Base-by-base conservation (phyloP, 2,888 invertebrate genomes). In the Cephus nigrinus region DNA sequence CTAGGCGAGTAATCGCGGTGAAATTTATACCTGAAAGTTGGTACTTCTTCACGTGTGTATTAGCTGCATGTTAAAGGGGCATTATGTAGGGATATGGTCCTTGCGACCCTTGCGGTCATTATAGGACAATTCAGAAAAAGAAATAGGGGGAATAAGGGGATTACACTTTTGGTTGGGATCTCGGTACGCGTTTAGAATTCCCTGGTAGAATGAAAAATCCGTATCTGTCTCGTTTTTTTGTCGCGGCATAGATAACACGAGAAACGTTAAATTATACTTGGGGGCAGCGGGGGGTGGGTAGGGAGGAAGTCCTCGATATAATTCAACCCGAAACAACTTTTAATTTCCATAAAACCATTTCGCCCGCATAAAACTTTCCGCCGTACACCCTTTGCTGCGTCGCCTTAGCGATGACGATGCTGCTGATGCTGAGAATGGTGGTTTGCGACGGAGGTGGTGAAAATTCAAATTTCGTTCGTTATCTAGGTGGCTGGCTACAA, bases 321-420 rank as follows among this genome's bases (percentile, higher is more conserved):
- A 87, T 85, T 88, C 85, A 85, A 80, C 79, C 75, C 74, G 80
- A 81, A 81, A 85, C 83, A 87, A 88, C 85, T 86, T 88, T 88
- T 89, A 88, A 88, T 89, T 89, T 88, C 85, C 89, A 89, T 87
- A 87, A 86, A 86, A 85, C 84, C 82, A 82, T 84, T 84, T 85
- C 78, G 75, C 79, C 79, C 81, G 76, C 81, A 80, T 84, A 81
- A 80, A 82, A 81, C 82, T 82, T 83, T 69, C 80, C 81, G 73
- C 78, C 79, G n/a, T 71, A 23, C 69, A 76, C 75, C 69, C 75
- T 76, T 69, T 31, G 71, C 32, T 34, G 33, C 75, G 35, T 36
- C 33, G 68, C 30, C 72, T 75, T 23, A 34, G 55, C 55, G 12
- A 55, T 34, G n/a, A 68, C 23, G 55, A 33, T 75, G 68, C 71